Percentiles rank a stretch among this genome's conserved stretches.
Evolutionary conservation across 2,113 vertebrate genomes (phyloP).

Genomic region (Hypocryptadius cinnamomeus): DNA sequence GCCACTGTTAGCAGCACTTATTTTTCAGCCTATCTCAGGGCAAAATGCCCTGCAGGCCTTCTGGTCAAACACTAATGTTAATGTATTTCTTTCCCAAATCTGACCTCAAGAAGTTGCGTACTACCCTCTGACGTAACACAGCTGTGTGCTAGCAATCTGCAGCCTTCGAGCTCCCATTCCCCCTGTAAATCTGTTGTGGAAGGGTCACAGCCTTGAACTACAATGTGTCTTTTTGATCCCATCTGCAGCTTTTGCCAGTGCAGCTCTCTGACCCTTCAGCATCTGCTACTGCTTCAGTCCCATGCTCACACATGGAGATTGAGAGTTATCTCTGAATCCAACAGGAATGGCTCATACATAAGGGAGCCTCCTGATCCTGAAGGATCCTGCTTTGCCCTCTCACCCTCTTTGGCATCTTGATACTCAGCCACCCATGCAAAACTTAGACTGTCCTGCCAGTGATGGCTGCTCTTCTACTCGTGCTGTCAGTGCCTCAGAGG

Average conservation of each 20-base stretch:
- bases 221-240: background rate
- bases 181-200: background rate
- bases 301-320: background rate
- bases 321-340: background rate
- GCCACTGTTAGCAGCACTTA: background rate
- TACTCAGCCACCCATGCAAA: background rate
- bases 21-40: slow-evolving; percentile 6
- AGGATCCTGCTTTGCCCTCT: background rate
- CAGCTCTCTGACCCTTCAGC: background rate
- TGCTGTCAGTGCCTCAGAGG: background rate
- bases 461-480: background rate
- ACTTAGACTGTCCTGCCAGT: background rate
- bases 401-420: background rate
- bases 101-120: background rate
- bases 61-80: background rate
- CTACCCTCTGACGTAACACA: background rate
- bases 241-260: background rate
- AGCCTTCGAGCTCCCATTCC: background rate
- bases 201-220: background rate
- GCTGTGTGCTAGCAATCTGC: background rate
- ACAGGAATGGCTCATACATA: background rate
- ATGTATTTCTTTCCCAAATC: background rate
- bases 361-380: background rate
- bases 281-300: background rate
- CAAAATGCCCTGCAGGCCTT: background rate